These are phyloP conservation scores for Epinotia nisella DNA, from an alignment of 2,888 invertebrate species.

Conservation along the genomic window DNA sequence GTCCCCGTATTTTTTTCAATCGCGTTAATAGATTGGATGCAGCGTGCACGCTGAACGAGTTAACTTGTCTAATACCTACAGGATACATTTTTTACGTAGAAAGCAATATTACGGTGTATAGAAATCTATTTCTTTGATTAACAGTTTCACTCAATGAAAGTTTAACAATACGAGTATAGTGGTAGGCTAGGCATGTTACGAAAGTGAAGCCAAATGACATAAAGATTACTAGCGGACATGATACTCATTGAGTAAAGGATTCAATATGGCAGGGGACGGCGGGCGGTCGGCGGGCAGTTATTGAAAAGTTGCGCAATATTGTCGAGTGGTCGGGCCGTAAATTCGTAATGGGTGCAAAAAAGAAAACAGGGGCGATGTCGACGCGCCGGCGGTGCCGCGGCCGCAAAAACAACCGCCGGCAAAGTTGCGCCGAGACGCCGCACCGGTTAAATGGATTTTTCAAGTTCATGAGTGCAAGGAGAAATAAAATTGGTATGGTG, in stretches of 20 bases:
- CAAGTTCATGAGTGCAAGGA: constrained; percentile 61
- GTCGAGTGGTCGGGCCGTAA: constrained; percentile 81
- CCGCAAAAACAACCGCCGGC: constrained; percentile 75
- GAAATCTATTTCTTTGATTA: too few relatives aligned
- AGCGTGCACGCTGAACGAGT: too few relatives aligned
- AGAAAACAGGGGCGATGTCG: constrained; percentile 72
- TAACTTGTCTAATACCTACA: too few relatives aligned
- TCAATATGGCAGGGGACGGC: constrained; percentile 76
- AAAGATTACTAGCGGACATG: constrained; percentile 49
- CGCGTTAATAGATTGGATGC: too few relatives aligned
- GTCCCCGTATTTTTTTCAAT: too few relatives aligned
- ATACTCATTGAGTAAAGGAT: constrained; percentile 75
- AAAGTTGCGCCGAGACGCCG: constrained; percentile 65
- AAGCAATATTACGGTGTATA: too few relatives aligned
- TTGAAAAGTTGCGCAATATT: constrained; percentile 85
- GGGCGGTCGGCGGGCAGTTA: constrained; percentile 74
- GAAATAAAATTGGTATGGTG: constrained; percentile 37
- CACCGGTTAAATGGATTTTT: constrained; percentile 72
- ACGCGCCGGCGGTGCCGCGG: constrained; percentile 57
- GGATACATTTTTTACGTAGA: too few relatives aligned
- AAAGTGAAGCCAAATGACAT: constrained; percentile 28
- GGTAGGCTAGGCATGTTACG: neutral
- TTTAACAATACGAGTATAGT: too few relatives aligned
- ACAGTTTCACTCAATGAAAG: too few relatives aligned
- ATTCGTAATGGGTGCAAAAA: constrained; percentile 84